Evolutionary conservation across 2,113 vertebrate species (phyloP).

Genomic region (Passerina amoena): DNA sequence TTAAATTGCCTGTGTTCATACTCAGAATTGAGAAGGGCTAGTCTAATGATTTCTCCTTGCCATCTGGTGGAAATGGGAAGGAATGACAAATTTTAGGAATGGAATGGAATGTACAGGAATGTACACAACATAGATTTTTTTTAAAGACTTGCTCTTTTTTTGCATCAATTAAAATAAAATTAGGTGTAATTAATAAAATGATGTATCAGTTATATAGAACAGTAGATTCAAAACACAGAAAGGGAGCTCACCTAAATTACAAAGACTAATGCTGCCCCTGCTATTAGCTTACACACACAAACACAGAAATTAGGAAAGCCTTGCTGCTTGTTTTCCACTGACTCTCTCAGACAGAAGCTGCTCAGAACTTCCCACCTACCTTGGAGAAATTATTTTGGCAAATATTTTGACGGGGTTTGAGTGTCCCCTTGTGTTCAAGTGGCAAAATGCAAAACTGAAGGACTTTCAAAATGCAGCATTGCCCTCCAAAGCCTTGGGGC

Average conservation of each 20-base stretch:
- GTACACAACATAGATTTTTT: background rate
- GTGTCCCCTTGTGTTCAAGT: slow-evolving; percentile 59
- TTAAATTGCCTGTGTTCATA: background rate
- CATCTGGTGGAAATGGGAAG: slow-evolving; percentile 16
- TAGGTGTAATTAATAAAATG: background rate
- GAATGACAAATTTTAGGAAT: background rate
- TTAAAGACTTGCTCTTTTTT: background rate
- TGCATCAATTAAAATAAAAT: background rate
- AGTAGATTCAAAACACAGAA: background rate
- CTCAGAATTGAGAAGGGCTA: background rate
- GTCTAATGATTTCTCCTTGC: background rate
- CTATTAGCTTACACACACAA: background rate
- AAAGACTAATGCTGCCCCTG: background rate
- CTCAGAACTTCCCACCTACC: background rate
- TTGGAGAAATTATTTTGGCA: rapidly evolving
- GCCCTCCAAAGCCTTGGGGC: rapidly evolving
- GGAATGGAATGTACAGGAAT: background rate
- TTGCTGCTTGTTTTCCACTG: background rate
- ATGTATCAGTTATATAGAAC: background rate
- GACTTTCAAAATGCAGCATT: background rate
- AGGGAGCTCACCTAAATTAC: background rate
- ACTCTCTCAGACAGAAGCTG: background rate
- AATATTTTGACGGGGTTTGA: background rate
- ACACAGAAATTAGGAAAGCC: background rate
- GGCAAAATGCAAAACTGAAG: background rate